phyloP scores from a whole-genome alignment of 2,888 invertebrate species.

The Pristionchus arcanus region DNA sequence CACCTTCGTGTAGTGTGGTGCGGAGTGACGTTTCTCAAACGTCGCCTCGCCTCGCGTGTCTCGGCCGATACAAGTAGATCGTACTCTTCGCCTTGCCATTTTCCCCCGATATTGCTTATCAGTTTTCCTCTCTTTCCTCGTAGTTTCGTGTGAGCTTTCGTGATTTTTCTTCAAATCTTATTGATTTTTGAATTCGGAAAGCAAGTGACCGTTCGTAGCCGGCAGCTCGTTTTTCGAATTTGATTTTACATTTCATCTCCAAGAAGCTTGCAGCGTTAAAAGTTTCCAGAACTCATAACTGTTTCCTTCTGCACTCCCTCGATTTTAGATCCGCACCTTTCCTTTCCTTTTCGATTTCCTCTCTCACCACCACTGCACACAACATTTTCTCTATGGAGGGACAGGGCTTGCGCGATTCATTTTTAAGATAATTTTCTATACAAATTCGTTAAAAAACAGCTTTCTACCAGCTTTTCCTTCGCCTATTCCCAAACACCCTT shows the following conservation, averaged over 20 bases:
- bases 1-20: background rate
- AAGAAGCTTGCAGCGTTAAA: background rate
- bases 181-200: too few species aligned
- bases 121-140: background rate
- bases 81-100: background rate
- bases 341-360: slow-evolving; percentile 44
- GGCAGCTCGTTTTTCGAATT: too few species aligned
- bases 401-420: slow-evolving; percentile 28
- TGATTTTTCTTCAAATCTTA: background rate
- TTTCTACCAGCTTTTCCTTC: background rate
- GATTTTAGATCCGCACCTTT: background rate
- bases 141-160: slow-evolving; percentile 30
- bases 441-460: background rate
- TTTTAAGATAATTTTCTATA: background rate
- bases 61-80: background rate
- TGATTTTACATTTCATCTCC: background rate
- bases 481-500: background rate
- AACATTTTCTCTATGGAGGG: slow-evolving; percentile 14
- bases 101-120: background rate
- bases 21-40: background rate
- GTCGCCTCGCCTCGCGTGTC: background rate
- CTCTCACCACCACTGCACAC: background rate
- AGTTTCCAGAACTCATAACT: background rate
- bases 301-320: background rate
- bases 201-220: too few species aligned